Conservation (phyloP, 2,888 invertebrate species). For the Phymatocera aterrima region DNA sequence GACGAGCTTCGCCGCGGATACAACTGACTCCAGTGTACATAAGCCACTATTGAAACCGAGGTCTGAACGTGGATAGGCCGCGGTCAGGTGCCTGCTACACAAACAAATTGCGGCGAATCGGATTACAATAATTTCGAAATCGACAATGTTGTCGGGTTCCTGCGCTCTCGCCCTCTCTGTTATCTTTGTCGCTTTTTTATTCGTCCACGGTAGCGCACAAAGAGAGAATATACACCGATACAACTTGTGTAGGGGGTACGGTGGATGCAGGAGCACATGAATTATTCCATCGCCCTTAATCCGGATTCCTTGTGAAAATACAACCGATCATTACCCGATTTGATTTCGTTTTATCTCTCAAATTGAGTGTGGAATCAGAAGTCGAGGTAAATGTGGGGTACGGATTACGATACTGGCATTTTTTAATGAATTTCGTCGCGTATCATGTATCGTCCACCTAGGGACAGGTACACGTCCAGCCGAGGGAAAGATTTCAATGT, state of each 20-base stretch:
- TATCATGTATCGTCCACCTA: not conserved
- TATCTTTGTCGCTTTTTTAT: not conserved
- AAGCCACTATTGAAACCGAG: constrained; percentile 31
- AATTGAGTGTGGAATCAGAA: not conserved
- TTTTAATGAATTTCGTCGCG: not conserved
- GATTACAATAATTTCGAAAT: constrained; percentile 50
- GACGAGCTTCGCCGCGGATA: not conserved
- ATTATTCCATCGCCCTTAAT: not conserved
- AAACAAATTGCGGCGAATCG: constrained; percentile 54
- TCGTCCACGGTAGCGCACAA: not conserved
- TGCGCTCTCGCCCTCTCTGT: not conserved
- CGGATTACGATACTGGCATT: not conserved
- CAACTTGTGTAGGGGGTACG: not conserved
- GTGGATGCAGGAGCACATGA: not conserved
- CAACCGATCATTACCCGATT: not conserved
- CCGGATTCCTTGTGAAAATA: not conserved
- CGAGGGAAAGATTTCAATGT: not conserved
- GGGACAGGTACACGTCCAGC: not conserved
- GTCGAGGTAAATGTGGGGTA: not conserved
- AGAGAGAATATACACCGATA: not conserved
- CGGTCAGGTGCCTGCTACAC: constrained; percentile 43
- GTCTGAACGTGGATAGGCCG: not conserved
- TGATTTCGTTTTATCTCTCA: not conserved
- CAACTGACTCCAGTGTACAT: constrained; percentile 36
- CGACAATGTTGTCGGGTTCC: constrained; percentile 9